Conservation (phyloP, 2,888 invertebrate species). For the Idaea aversata region DNA sequence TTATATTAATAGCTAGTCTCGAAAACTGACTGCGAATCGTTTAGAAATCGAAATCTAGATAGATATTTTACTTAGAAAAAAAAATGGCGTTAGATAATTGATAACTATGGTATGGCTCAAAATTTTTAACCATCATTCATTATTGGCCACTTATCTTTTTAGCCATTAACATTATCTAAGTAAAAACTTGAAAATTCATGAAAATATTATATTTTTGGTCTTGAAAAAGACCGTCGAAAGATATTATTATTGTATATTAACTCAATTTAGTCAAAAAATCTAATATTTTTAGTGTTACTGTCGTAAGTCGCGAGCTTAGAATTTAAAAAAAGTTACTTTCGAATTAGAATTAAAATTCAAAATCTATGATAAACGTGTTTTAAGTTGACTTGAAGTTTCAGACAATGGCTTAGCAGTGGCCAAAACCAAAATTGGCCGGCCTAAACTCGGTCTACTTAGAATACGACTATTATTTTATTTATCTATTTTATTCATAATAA, state of each 20-base stretch:
- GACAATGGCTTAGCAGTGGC: no score
- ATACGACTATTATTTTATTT: neutral
- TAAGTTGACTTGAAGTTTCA: no score
- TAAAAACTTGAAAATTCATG: neutral
- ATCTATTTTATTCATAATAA: neutral
- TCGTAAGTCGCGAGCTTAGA: slow-evolving; percentile 62
- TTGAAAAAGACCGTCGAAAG: neutral
- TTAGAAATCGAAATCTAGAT: neutral
- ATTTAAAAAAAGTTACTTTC: slow-evolving; percentile 37
- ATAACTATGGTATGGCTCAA: neutral
- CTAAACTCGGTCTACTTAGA: no score
- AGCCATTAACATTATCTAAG: neutral
- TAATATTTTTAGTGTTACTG: slow-evolving; percentile 15
- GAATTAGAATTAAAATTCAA: slow-evolving; percentile 5
- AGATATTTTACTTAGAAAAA: neutral
- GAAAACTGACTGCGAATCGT: neutral
- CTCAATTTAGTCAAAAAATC: neutral
- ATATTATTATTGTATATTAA: neutral
- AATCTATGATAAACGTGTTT: neutral
- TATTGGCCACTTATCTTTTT: neutral
- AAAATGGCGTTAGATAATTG: neutral
- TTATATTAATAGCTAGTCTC: neutral
- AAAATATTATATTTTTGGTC: neutral
- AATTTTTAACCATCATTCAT: neutral
- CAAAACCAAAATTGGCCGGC: no score